Percentiles rank a stretch among this genome's conserved stretches.
Evolutionary conservation across 1,140 invertebrate species (phyloP).

Genomic region (Euura lappo): DNA sequence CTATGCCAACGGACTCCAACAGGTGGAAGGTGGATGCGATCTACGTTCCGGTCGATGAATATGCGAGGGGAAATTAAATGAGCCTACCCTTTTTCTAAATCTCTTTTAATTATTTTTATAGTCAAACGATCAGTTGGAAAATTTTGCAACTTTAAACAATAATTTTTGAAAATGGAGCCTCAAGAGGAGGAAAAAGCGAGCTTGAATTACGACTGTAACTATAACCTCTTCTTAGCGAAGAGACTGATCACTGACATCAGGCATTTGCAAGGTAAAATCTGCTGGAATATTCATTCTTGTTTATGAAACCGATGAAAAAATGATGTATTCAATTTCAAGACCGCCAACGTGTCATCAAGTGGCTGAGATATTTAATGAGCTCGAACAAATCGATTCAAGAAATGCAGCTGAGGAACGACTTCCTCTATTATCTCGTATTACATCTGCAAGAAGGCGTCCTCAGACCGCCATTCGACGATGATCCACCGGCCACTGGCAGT

Average conservation of each 20-base stretch:
- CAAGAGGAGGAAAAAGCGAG: constrained; percentile 32
- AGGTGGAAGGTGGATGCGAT: background rate
- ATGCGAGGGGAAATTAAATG: too few species aligned
- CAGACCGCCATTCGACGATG: constrained; percentile 52
- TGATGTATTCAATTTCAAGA: constrained; percentile 28
- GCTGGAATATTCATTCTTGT: background rate
- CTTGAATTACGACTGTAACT: constrained; percentile 43
- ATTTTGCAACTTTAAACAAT: too few species aligned
- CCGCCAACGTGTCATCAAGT: constrained; percentile 48
- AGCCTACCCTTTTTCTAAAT: too few species aligned
- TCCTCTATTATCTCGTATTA: constrained; percentile 59
- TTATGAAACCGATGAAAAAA: background rate
- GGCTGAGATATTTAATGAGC: constrained; percentile 56
- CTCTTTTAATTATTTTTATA: too few species aligned
- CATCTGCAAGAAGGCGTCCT: constrained; percentile 55
- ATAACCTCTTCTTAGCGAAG: constrained; percentile 38
- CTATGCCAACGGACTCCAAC: background rate
- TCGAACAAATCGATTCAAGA: constrained; percentile 51
- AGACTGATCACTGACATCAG: constrained; percentile 22
- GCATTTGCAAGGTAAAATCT: constrained; percentile 20
- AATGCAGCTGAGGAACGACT: constrained; percentile 61
- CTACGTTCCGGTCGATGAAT: too few species aligned
- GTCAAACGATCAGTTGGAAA: too few species aligned
- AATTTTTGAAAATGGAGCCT: background rate
- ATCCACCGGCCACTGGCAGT: constrained; percentile 47